Evolutionary conservation across 2,888 invertebrate genomes (phyloP).

Genomic region (Scelioninae gen. 1): DNA sequence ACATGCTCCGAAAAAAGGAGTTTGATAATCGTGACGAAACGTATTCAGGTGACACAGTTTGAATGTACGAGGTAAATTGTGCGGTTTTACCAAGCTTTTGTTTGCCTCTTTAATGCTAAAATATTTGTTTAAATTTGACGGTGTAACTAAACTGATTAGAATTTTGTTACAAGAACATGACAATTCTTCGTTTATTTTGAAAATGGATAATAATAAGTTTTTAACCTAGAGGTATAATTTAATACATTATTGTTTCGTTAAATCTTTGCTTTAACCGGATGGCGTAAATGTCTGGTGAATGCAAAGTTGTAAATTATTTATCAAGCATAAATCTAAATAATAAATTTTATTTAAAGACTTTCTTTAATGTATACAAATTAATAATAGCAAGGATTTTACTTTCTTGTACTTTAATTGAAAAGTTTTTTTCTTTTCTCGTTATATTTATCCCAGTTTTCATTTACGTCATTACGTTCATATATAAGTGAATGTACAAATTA

Average conservation of each 20-base stretch:
- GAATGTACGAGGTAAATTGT: slow-evolving; percentile 49
- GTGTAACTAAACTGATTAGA: slow-evolving; percentile 50
- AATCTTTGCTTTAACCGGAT: slow-evolving; percentile 9
- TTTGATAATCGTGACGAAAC: slow-evolving; percentile 58
- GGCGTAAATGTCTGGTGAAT: background rate
- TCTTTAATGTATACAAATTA: slow-evolving; percentile 12
- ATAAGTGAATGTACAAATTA: background rate
- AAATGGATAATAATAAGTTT: slow-evolving; percentile 19
- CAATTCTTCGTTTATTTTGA: slow-evolving; percentile 2
- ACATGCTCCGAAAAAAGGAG: slow-evolving; percentile 37
- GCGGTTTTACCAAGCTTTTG: slow-evolving; percentile 39
- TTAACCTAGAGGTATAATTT: slow-evolving; percentile 13
- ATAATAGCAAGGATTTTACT: background rate
- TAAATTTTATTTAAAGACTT: background rate
- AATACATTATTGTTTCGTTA: slow-evolving; percentile 4
- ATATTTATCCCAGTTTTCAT: too few species aligned
- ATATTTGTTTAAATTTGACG: slow-evolving; percentile 34
- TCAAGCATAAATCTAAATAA: background rate
- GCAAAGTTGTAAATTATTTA: background rate
- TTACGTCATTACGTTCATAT: background rate
- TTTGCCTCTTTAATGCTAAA: slow-evolving; percentile 45
- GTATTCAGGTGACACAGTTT: slow-evolving; percentile 62
- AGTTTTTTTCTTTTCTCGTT: too few species aligned
- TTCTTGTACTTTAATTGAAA: background rate
- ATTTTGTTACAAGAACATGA: slow-evolving; percentile 12